These are phyloP conservation scores for Ophion ellenae DNA, from an alignment of 2,888 invertebrate genomes.

Conservation along the genomic window DNA sequence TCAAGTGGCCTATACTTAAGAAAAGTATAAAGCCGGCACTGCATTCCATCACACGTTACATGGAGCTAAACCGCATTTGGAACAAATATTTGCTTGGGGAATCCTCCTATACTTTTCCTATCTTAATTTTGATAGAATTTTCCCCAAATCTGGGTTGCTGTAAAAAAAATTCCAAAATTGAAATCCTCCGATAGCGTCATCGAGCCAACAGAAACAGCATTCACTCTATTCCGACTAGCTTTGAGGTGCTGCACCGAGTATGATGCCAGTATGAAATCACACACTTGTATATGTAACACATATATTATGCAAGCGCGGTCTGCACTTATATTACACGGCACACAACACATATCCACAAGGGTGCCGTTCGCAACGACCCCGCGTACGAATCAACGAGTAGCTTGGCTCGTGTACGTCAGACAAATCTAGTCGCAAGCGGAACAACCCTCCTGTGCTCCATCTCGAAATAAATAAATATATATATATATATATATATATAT, in stretches of 20 bases:
- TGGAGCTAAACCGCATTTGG: not conserved
- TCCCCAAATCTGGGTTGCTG: not conserved
- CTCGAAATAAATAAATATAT: constrained; percentile 25
- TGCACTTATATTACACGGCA: constrained; percentile 44
- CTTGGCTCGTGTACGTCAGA: constrained; percentile 55
- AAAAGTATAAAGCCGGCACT: too few relatives aligned
- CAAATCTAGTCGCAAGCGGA: constrained; percentile 61
- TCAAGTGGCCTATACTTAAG: too few relatives aligned
- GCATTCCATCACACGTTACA: not conserved
- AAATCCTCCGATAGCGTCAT: constrained; percentile 26
- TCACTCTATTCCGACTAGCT: constrained; percentile 16
- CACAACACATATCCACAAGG: constrained; percentile 74
- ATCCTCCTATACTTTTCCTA: not conserved
- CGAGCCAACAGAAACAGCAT: constrained; percentile 24
- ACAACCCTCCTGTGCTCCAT: constrained; percentile 56
- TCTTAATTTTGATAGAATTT: not conserved
- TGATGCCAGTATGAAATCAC: constrained; percentile 1
- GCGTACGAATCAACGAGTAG: constrained; percentile 54
- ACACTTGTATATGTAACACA: not conserved
- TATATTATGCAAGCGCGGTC: constrained; percentile 21
- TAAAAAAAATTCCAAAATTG: constrained; percentile 10
- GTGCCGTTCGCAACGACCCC: constrained; percentile 56
- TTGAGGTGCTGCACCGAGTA: not conserved
- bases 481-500: too few relatives aligned
- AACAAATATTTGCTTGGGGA: not conserved